Conservation (phyloP, 1,140 invertebrate species). For the Drosophila sulfurigaster region DNA sequence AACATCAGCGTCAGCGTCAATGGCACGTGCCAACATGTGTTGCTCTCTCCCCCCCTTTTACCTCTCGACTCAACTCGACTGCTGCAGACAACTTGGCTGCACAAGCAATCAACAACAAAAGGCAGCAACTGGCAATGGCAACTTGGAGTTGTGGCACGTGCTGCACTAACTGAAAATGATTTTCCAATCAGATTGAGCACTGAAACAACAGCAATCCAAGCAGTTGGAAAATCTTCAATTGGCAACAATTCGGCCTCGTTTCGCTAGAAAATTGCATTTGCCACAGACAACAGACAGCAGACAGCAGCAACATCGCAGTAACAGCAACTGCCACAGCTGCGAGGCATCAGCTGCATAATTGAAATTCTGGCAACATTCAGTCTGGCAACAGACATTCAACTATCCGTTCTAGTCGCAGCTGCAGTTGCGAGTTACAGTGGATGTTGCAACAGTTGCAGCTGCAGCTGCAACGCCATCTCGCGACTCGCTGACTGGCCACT, state of each 20-base stretch:
- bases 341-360: constrained; percentile 76
- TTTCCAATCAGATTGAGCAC: constrained; percentile 69
- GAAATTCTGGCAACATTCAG: constrained; percentile 74
- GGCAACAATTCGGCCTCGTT: constrained; percentile 49
- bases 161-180: constrained; percentile 60
- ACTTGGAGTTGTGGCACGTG: constrained; percentile 64
- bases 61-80: constrained; percentile 13
- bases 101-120: constrained; percentile 41
- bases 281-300: neutral
- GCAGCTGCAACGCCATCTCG: constrained; percentile 30
- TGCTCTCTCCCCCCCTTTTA: constrained; percentile 31
- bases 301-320: constrained; percentile 7
- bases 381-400: constrained; percentile 56
- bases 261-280: constrained; percentile 70
- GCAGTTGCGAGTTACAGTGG: constrained; percentile 27
- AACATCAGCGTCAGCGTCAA: constrained; percentile 43
- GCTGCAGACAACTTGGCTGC: constrained; percentile 56
- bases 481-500: constrained; percentile 20
- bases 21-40: constrained; percentile 78
- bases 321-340: constrained; percentile 57
- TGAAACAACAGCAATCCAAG: constrained; percentile 25
- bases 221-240: constrained; percentile 76
- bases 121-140: constrained; percentile 35
- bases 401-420: constrained; percentile 49
- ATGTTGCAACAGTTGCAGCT: constrained; percentile 11